Evolutionary conservation across 2,888 invertebrate genomes (phyloP).

Genomic region (Mamestra brassicae): DNA sequence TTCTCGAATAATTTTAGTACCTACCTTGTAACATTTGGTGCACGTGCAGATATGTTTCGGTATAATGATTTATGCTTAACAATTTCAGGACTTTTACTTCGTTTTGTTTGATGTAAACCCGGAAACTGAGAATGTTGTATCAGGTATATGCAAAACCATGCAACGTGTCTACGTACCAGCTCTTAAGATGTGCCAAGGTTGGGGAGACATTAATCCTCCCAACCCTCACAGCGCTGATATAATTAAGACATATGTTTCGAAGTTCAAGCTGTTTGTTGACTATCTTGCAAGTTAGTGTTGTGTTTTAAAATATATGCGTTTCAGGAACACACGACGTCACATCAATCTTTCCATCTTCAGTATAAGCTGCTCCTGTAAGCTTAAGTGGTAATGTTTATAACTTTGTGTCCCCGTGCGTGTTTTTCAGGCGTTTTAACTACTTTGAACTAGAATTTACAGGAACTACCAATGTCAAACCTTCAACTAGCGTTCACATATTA

Average conservation of each 20-base stretch:
- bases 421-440: neutral
- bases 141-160: constrained; percentile 83
- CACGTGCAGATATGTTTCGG: neutral
- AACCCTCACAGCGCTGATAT: constrained; percentile 84
- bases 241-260: constrained; percentile 83
- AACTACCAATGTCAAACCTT: neutral
- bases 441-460: neutral
- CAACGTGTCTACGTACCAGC: constrained; percentile 79
- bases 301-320: neutral
- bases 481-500: neutral
- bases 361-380: neutral
- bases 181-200: constrained; percentile 77
- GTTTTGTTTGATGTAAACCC: constrained; percentile 80
- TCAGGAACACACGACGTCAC: neutral
- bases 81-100: constrained; percentile 81
- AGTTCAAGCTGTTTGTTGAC: constrained; percentile 85
- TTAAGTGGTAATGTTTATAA: neutral
- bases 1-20: neutral
- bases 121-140: constrained; percentile 85
- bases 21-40: neutral
- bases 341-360: neutral
- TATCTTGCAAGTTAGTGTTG: constrained; percentile 84
- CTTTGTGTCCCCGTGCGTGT: neutral
- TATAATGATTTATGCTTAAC: neutral
- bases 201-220: constrained; percentile 88